Evolutionary conservation across 1,140 invertebrate genomes (phyloP).

Genomic region (Drosophila orena): DNA sequence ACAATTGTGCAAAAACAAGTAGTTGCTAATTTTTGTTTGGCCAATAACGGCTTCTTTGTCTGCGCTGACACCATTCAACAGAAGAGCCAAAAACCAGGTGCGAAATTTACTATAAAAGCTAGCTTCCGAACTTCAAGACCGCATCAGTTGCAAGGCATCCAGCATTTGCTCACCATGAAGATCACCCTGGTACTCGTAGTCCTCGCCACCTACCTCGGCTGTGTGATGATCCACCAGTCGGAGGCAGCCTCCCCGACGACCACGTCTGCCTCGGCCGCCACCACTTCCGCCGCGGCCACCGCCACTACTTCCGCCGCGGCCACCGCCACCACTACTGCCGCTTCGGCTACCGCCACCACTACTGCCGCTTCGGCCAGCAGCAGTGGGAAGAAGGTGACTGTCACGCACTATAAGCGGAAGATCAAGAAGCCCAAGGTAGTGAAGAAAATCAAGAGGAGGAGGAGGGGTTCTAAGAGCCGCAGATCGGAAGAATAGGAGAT

Average conservation of each 20-base stretch:
- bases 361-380: no score
- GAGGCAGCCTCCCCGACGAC: neutral
- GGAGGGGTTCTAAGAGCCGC: neutral
- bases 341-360: neutral
- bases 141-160: slow-evolving; percentile 18
- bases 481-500: no score
- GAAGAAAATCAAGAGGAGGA: neutral
- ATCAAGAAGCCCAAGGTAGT: no score
- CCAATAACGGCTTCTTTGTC: neutral
- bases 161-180: no score
- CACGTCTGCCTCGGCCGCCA: neutral
- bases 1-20: slow-evolving; percentile 3
- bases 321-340: neutral
- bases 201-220: neutral
- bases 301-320: neutral
- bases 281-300: neutral
- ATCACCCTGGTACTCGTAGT: neutral
- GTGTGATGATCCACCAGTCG: neutral
- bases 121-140: no score
- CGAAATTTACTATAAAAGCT: neutral
- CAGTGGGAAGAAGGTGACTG: neutral
- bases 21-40: slow-evolving; percentile 12
- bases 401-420: neutral
- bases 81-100: neutral
- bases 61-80: slow-evolving; percentile 1